These are phyloP conservation scores for Toxonevra muliebris DNA, from an alignment of 2,888 invertebrate genomes.

Conservation along the genomic window DNA sequence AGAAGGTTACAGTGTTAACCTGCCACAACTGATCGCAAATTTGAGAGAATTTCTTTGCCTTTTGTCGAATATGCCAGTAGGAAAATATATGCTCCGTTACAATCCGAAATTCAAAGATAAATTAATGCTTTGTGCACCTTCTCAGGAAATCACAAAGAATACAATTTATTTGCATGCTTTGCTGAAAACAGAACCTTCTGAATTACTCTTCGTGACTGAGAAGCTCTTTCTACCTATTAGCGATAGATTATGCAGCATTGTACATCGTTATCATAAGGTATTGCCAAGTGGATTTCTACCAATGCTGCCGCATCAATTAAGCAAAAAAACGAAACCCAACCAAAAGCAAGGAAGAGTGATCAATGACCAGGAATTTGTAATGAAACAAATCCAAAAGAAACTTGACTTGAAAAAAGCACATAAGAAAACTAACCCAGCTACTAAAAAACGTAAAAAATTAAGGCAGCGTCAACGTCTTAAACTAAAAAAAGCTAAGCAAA, in stretches of 20 bases:
- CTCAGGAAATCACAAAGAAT: constrained; percentile 41
- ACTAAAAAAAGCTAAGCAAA: background rate
- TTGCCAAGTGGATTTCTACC: constrained; percentile 53
- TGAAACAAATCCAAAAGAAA: background rate
- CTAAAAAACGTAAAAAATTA: background rate
- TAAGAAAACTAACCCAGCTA: background rate
- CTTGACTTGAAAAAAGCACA: constrained; percentile 11
- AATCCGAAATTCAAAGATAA: constrained; percentile 51
- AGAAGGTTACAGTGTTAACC: constrained; percentile 44
- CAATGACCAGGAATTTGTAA: background rate
- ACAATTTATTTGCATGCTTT: constrained; percentile 47
- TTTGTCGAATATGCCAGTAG: constrained; percentile 43
- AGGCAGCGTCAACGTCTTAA: background rate
- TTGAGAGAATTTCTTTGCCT: constrained; percentile 52
- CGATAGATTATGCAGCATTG: constrained; percentile 45
- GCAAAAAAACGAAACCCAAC: background rate
- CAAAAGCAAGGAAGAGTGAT: constrained; percentile 5
- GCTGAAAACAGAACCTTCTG: constrained; percentile 42
- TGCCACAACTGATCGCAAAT: constrained; percentile 47
- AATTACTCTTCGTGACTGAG: constrained; percentile 50
- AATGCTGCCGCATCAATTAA: background rate
- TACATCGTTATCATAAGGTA: constrained; percentile 49
- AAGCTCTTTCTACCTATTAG: constrained; percentile 49
- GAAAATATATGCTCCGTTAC: constrained; percentile 53
- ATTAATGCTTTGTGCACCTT: constrained; percentile 51